Evolutionary conservation across 1,140 invertebrate species (phyloP).

Genomic region (Ceratina calcarata): DNA sequence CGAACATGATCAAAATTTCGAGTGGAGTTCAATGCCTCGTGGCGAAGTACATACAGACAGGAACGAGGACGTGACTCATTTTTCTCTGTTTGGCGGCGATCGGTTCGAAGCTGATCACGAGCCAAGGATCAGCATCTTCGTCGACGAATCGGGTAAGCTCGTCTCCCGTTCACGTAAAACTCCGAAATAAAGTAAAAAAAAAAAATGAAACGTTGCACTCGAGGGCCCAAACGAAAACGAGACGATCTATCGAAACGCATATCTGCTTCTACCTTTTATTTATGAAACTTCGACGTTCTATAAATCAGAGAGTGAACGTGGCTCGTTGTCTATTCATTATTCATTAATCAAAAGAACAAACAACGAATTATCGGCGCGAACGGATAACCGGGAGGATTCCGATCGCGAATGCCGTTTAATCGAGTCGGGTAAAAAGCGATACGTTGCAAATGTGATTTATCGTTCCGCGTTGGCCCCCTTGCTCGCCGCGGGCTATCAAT

Average conservation of each 20-base stretch:
- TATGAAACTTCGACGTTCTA: too few relatives aligned
- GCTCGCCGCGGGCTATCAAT: background rate
- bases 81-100: background rate
- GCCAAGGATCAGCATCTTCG: background rate
- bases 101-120: background rate
- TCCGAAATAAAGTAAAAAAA: too few relatives aligned
- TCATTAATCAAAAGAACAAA: background rate
- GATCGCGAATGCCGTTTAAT: background rate
- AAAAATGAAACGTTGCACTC: too few relatives aligned
- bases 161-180: too few relatives aligned
- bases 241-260: too few relatives aligned
- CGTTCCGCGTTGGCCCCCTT: background rate
- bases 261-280: too few relatives aligned
- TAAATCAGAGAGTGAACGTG: too few relatives aligned
- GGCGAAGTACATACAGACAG: background rate
- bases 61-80: background rate
- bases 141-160: slow-evolving; percentile 2
- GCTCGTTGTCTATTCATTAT: background rate
- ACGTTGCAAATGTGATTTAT: background rate
- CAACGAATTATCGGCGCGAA: background rate
- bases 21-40: background rate
- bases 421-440: background rate
- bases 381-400: background rate
- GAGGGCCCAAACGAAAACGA: too few relatives aligned
- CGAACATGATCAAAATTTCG: background rate